Percentiles rank a stretch among this genome's conserved stretches.
Evolutionary conservation across 1,140 invertebrate species (phyloP).

Genomic region (Trypoxylus dichotomus): DNA sequence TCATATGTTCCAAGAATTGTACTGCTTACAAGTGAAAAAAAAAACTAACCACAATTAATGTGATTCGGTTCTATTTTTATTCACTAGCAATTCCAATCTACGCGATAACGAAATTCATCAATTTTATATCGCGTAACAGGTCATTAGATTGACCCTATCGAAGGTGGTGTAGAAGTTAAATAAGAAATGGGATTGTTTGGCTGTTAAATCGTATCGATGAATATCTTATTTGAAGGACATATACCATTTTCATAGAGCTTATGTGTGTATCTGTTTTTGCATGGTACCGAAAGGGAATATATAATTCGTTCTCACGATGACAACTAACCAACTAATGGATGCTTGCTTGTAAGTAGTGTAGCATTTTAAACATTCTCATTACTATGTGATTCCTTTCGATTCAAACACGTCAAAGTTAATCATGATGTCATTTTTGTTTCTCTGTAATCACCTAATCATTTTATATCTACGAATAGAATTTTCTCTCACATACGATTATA

Average conservation of each 20-base stretch:
- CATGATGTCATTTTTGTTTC: neutral
- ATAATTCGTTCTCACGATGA: slow-evolving; percentile 50
- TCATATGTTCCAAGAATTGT: too few relatives aligned
- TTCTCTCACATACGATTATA: neutral
- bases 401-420: neutral
- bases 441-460: neutral
- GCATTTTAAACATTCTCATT: neutral
- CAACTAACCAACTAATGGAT: slow-evolving; percentile 54
- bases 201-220: neutral
- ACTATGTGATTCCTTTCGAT: too few relatives aligned
- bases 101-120: slow-evolving; percentile 31
- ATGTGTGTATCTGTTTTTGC: slow-evolving; percentile 48
- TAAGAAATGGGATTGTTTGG: neutral
- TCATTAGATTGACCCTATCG: slow-evolving; percentile 29
- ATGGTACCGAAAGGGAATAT: slow-evolving; percentile 47
- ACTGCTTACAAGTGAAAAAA: too few relatives aligned
- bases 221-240: slow-evolving; percentile 34
- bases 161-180: neutral
- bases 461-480: neutral
- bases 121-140: slow-evolving; percentile 30
- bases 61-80: slow-evolving; percentile 33
- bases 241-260: slow-evolving; percentile 39
- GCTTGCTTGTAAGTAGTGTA: slow-evolving; percentile 52
- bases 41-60: slow-evolving; percentile 9
- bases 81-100: slow-evolving; percentile 14